Evolutionary conservation across 2,113 vertebrate species (phyloP).

Genomic region (Tychaedon coryphoeus): DNA sequence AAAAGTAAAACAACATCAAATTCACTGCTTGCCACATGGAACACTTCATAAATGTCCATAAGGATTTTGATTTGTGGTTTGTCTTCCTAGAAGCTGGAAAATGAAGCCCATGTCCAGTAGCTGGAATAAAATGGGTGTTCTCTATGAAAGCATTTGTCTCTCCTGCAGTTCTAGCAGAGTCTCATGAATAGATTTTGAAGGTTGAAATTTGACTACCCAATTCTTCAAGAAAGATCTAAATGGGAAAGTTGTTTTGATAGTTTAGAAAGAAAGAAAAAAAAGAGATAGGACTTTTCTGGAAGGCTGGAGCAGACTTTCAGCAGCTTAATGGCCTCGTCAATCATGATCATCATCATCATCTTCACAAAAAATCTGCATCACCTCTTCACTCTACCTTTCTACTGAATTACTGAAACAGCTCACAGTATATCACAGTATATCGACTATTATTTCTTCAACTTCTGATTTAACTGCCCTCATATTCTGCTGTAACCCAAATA

Average conservation of each 20-base stretch:
- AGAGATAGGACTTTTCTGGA: neutral
- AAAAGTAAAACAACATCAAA: neutral
- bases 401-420: neutral
- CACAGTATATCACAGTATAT: neutral
- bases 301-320: neutral
- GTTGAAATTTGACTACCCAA: neutral
- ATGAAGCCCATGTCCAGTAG: neutral
- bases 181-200: neutral
- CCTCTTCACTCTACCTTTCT: neutral
- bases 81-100: neutral
- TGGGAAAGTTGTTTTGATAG: neutral
- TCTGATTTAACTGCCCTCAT: neutral
- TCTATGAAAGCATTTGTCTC: neutral
- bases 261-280: neutral
- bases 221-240: neutral
- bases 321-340: neutral
- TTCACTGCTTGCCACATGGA: neutral
- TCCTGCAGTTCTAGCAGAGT: neutral
- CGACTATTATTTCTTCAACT: neutral
- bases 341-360: neutral
- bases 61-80: neutral
- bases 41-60: neutral
- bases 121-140: neutral
- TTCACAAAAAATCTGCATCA: neutral
- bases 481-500: neutral